Percentiles rank a stretch among this genome's conserved stretches.
These are phyloP conservation scores for Dendroctonus valens DNA, from an alignment of 1,140 invertebrate species.

Conservation along the genomic window DNA sequence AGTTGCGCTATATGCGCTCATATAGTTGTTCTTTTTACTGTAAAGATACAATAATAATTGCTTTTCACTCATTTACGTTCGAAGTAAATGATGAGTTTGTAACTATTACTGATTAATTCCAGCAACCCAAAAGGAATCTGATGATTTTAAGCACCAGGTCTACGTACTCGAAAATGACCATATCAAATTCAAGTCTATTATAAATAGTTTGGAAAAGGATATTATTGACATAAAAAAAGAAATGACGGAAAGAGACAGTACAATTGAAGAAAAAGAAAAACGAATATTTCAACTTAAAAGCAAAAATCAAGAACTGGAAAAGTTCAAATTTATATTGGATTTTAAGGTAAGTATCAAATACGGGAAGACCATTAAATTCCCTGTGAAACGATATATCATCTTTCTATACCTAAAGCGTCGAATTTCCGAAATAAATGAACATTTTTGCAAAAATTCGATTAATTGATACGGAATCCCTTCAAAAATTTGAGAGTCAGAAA, in stretches of 20 bases:
- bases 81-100: not conserved
- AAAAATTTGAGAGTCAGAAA: too few species aligned
- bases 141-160: conserved; percentile 47
- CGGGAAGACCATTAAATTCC: too few species aligned
- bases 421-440: too few species aligned
- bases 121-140: conserved; percentile 55
- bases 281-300: conserved; percentile 78
- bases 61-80: not conserved
- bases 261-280: conserved; percentile 83
- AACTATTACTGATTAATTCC: conserved; percentile 2
- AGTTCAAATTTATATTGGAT: conserved; percentile 86
- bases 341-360: conserved; percentile 61
- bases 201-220: conserved; percentile 69
- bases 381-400: too few species aligned
- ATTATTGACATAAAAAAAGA: conserved; percentile 74
- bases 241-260: conserved; percentile 74
- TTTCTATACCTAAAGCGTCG: too few species aligned
- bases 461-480: too few species aligned
- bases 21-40: too few species aligned
- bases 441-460: too few species aligned
- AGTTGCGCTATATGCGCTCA: too few species aligned
- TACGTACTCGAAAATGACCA: conserved; percentile 61
- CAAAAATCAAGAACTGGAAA: conserved; percentile 85
- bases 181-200: conserved; percentile 64
- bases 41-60: not conserved